Conservation (phyloP, 1,140 invertebrate species). For the Psix sp. region DNA sequence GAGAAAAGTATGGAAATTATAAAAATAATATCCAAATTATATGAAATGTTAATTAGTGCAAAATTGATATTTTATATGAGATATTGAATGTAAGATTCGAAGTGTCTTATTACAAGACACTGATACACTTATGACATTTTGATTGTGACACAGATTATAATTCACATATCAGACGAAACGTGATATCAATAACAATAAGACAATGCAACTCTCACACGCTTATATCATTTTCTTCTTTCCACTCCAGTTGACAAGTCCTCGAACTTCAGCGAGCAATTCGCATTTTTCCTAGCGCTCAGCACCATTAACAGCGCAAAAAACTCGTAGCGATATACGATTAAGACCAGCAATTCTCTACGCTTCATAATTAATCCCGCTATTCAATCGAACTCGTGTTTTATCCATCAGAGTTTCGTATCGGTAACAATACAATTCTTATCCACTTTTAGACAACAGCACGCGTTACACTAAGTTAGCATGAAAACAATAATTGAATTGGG, state of each 20-base stretch:
- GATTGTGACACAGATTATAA: constrained; percentile 13
- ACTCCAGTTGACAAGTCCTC: constrained; percentile 38
- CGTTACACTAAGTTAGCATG: no score
- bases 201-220: constrained; percentile 28
- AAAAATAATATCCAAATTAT: no score
- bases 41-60: no score
- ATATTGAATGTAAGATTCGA: constrained; percentile 3
- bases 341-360: not conserved
- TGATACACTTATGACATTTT: constrained; percentile 11
- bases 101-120: constrained; percentile 4
- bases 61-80: no score
- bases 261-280: no score
- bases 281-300: no score
- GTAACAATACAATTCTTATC: not conserved
- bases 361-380: constrained; percentile 7
- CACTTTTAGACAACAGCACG: no score
- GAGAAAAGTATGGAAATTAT: no score
- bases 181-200: constrained; percentile 36
- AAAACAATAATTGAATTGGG: no score
- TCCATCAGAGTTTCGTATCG: constrained; percentile 7
- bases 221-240: constrained; percentile 37
- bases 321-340: constrained; percentile 1
- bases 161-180: constrained; percentile 7
- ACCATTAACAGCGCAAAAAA: constrained; percentile 5
- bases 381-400: constrained; percentile 5